A percentile compares a stretch with the other conserved stretches of the same genome.
Conservation (phyloP, 2,888 invertebrate genomes). For the Parnassius smintheus region DNA sequence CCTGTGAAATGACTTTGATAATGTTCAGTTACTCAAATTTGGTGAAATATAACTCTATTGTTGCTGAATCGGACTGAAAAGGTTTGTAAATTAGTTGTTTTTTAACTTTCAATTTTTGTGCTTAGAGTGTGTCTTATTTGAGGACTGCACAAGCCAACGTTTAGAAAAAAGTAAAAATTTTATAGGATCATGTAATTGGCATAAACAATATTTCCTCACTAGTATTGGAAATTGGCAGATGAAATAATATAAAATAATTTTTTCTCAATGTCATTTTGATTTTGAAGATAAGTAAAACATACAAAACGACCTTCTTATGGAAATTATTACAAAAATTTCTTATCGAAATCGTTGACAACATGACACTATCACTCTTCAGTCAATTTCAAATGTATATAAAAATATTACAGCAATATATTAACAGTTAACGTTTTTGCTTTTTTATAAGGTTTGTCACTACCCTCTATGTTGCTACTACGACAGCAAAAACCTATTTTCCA, state of each 20-base stretch:
- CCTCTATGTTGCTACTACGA: neutral
- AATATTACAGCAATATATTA: no score
- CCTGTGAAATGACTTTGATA: slow-evolving; percentile 58
- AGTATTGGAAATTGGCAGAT: no score
- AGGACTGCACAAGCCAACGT: no score
- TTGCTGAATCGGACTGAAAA: slow-evolving; percentile 32
- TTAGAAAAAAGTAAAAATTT: no score
- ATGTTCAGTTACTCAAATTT: slow-evolving; percentile 61
- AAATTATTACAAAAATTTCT: neutral
- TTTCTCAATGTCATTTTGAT: neutral
- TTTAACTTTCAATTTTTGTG: slow-evolving; percentile 7
- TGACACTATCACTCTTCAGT: slow-evolving; percentile 3
- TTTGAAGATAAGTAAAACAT: neutral
- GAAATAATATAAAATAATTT: neutral
- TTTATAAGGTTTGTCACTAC: neutral
- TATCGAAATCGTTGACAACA: slow-evolving; percentile 1
- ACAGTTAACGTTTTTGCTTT: neutral
- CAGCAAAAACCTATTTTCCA: no score
- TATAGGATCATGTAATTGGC: no score
- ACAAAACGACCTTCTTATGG: neutral
- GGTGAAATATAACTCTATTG: slow-evolving; percentile 41
- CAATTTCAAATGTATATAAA: neutral
- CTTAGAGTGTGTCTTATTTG: neutral
- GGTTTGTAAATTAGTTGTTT: slow-evolving; percentile 32
- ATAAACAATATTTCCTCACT: no score